These are phyloP conservation scores for Thysanoteuthis rhombus DNA, from an alignment of 2,888 invertebrate species.

Conservation along the genomic window DNA sequence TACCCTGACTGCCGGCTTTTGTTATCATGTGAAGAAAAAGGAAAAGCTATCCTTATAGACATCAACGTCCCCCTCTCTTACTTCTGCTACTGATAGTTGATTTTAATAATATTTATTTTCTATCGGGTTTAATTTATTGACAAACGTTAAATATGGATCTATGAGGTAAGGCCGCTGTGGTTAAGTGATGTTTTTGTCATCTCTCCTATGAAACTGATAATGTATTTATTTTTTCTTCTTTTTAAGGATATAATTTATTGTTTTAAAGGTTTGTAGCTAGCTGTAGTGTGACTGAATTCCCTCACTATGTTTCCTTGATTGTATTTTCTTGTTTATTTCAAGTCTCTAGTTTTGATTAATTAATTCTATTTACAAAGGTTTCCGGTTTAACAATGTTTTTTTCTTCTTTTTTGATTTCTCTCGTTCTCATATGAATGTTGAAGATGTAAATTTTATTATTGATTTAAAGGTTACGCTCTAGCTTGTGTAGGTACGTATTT, in stretches of 20 bases:
- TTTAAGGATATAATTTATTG: background rate
- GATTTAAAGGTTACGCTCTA: too few relatives aligned
- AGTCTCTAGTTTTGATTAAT: too few relatives aligned
- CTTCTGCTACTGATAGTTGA: background rate
- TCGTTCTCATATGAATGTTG: too few relatives aligned
- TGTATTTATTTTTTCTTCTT: too few relatives aligned
- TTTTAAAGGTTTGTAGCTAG: background rate
- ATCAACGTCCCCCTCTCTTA: background rate
- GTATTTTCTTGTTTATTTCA: too few relatives aligned
- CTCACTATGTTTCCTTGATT: background rate
- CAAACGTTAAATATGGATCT: background rate
- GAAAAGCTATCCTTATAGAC: background rate
- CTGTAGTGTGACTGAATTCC: background rate
- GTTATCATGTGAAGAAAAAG: background rate
- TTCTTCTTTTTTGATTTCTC: too few relatives aligned
- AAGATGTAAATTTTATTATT: too few relatives aligned
- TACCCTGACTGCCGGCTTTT: background rate
- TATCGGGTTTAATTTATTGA: background rate
- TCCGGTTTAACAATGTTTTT: too few relatives aligned
- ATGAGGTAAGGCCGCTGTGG: background rate
- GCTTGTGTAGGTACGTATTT: too few relatives aligned
- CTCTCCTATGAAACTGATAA: background rate
- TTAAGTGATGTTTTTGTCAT: background rate
- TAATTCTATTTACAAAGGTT: too few relatives aligned
- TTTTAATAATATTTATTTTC: too few relatives aligned